These are phyloP conservation scores for Selene dorsalis DNA, from an alignment of 2,797 vertebrate genomes.

Conservation along the genomic window DNA sequence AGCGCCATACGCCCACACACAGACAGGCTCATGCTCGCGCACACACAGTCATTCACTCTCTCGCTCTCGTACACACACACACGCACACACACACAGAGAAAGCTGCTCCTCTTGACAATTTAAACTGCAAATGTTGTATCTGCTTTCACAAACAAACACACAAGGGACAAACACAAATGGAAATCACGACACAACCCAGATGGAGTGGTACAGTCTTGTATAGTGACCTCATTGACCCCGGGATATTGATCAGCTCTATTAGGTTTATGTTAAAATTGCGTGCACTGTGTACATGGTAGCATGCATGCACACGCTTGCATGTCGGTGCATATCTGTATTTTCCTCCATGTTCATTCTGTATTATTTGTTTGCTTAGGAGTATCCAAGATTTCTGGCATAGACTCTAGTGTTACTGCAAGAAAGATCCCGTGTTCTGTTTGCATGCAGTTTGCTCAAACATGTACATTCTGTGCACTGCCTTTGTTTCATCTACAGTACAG, in stretches of 20 bases:
- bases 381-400: constrained; percentile 9
- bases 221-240: constrained; percentile 57
- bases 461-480: constrained; percentile 50
- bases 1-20: constrained; percentile 79
- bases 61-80: constrained; percentile 31
- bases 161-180: constrained; percentile 15
- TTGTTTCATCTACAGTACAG: constrained; percentile 53
- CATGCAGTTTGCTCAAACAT: constrained; percentile 35
- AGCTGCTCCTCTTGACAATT: constrained; percentile 71
- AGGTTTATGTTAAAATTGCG: constrained; percentile 22
- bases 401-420: background rate
- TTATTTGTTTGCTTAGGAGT: constrained; percentile 4
- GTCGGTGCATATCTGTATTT: constrained; percentile 15
- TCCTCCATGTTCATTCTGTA: background rate
- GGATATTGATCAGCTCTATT: constrained; percentile 26
- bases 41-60: constrained; percentile 71
- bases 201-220: constrained; percentile 43
- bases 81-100: constrained; percentile 34
- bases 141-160: constrained; percentile 49
- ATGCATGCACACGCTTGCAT: constrained; percentile 12
- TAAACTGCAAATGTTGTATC: constrained; percentile 50
- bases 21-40: constrained; percentile 66
- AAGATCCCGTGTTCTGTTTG: constrained; percentile 25
- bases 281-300: constrained; percentile 12
- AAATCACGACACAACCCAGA: constrained; percentile 50